A percentile compares a stretch with the other conserved stretches of the same genome.
Conservation (phyloP, 2,113 vertebrate species). For the Ursus arctos region DNA sequence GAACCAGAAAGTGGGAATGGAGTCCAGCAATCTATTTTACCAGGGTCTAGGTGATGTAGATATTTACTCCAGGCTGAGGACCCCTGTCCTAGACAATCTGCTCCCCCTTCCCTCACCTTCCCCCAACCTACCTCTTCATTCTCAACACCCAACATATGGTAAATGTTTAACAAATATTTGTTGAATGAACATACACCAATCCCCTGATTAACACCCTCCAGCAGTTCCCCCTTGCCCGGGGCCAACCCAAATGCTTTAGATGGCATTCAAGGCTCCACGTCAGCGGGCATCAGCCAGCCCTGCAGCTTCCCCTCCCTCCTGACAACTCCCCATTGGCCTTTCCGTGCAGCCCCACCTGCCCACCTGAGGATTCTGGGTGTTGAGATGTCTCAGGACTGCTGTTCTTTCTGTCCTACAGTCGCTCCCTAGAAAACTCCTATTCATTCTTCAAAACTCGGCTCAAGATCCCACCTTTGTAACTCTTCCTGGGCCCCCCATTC, state of each 20-base stretch:
- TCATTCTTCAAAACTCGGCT: neutral
- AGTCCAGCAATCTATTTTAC: neutral
- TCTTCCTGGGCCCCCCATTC: neutral
- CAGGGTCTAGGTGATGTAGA: neutral
- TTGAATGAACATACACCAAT: neutral
- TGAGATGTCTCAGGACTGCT: neutral
- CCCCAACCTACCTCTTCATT: neutral
- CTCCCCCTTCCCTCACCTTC: accelerated
- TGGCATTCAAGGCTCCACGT: neutral
- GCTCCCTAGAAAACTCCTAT: neutral
- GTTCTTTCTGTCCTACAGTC: neutral
- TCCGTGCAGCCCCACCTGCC: neutral
- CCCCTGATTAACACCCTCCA: neutral
- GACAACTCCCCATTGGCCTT: neutral
- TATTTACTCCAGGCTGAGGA: neutral
- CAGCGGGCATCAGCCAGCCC: neutral
- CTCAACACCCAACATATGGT: neutral
- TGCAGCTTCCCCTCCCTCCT: neutral
- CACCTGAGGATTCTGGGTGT: neutral
- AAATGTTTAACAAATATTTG: neutral
- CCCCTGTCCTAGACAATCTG: neutral
- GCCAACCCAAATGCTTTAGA: neutral
- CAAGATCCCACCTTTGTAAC: neutral
- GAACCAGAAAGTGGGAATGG: neutral
- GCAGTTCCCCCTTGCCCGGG: neutral